Conservation (phyloP, 2,888 invertebrate genomes). For the Hemaris fuciformis region DNA sequence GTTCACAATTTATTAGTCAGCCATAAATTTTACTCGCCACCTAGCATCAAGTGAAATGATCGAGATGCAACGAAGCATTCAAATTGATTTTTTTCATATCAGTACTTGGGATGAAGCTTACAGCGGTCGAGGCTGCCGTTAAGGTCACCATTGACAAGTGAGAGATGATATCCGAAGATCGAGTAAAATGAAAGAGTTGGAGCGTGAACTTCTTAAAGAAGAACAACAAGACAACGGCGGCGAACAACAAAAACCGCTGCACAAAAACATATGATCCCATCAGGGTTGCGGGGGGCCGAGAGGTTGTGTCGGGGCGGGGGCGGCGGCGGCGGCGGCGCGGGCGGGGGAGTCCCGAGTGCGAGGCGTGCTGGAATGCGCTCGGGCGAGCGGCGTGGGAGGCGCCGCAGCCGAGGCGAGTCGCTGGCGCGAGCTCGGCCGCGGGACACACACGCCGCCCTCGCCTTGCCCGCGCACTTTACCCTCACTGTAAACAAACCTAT, state of each 20-base stretch:
- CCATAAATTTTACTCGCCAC: conserved; percentile 31
- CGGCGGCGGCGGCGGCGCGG: conserved; percentile 30
- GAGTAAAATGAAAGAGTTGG: conserved; percentile 73
- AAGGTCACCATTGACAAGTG: conserved; percentile 28
- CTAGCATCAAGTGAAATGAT: background rate
- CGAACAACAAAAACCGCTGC: conserved; percentile 82
- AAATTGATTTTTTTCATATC: background rate
- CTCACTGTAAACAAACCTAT: conserved; percentile 74
- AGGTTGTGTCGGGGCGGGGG: conserved; percentile 54
- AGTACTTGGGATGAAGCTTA: background rate
- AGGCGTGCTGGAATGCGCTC: conserved; percentile 81
- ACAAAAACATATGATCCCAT: conserved; percentile 82
- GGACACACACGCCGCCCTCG: conserved; percentile 64
- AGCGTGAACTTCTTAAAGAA: conserved; percentile 73
- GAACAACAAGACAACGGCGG: conserved; percentile 74
- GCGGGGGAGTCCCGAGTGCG: conserved; percentile 50
- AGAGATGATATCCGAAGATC: conserved; percentile 66
- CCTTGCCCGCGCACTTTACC: conserved; percentile 48
- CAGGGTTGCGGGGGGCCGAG: conserved; percentile 59
- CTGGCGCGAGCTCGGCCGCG: conserved; percentile 37
- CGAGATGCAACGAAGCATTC: background rate
- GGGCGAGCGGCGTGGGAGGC: conserved; percentile 79
- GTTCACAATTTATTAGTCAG: conserved; percentile 21
- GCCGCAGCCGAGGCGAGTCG: conserved; percentile 52
- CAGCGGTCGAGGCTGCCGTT: background rate